These are phyloP conservation scores for Calliphora vicina DNA, from an alignment of 1,140 invertebrate genomes.

Conservation along the genomic window DNA sequence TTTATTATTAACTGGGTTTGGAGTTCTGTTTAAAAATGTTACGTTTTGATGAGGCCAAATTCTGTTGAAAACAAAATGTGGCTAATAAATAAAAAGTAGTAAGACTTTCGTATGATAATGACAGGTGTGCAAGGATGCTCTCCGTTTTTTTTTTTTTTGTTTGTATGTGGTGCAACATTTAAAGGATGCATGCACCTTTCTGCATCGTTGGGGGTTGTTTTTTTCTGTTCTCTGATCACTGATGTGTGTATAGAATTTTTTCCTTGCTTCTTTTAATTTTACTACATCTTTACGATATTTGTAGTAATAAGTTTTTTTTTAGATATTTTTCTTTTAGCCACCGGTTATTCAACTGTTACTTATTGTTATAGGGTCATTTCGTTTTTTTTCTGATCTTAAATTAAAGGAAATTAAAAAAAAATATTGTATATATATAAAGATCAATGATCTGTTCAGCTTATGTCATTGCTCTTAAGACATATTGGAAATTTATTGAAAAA, in stretches of 20 bases:
- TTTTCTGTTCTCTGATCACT: not conserved
- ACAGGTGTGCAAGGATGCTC: not conserved
- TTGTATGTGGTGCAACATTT: not conserved
- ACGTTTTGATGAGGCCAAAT: not conserved
- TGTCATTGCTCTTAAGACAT: not conserved
- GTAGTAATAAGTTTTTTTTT: not conserved
- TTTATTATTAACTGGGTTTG: not conserved
- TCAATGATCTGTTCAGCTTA: not conserved
- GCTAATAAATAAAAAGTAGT: not conserved
- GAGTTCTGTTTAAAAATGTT: not conserved
- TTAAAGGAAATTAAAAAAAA: not conserved
- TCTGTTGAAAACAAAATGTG: constrained; percentile 3
- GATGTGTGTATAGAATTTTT: not conserved
- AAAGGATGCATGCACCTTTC: not conserved
- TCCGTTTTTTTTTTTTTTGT: not conserved
- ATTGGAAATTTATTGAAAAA: too few species aligned
- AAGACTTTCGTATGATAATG: not conserved
- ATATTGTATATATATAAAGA: not conserved
- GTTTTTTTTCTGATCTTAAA: not conserved
- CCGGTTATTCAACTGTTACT: constrained; percentile 15
- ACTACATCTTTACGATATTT: not conserved
- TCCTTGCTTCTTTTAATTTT: not conserved
- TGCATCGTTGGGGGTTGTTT: not conserved
- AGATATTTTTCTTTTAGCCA: not conserved
- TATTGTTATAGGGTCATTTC: not conserved